These are phyloP conservation scores for Palythoa grandis DNA, from an alignment of 92 coral and sea anemone species.

Conservation along the genomic window DNA sequence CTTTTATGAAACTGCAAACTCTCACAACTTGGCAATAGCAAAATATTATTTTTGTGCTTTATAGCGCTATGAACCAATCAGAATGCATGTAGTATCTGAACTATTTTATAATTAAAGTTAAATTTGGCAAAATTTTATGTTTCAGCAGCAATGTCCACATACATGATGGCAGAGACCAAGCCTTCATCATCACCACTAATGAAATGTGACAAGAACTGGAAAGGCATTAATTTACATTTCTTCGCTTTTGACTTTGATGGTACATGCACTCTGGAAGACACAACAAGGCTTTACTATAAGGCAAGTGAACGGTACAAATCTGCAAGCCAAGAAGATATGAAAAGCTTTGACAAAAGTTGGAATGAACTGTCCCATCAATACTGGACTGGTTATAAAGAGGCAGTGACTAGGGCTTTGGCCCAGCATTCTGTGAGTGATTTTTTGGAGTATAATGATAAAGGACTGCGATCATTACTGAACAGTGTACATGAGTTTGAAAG, in stretches of 20 bases:
- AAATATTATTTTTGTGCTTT: too few relatives aligned
- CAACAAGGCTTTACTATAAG: conserved; percentile 81
- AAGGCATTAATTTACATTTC: conserved; percentile 65
- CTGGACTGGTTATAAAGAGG: conserved; percentile 57
- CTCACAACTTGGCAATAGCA: too few relatives aligned
- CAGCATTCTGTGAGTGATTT: conserved; percentile 37
- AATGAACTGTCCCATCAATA: conserved; percentile 64
- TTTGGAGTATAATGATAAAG: conserved; percentile 59
- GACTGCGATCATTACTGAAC: conserved; percentile 67
- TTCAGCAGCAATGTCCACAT: conserved; percentile 27
- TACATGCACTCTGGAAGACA: conserved; percentile 85
- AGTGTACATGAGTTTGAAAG: conserved; percentile 67
- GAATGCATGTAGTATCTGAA: too few relatives aligned
- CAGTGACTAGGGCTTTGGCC: conserved; percentile 53
- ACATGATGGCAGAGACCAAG: conserved; percentile 35
- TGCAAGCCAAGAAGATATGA: conserved; percentile 53
- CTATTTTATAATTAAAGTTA: not conserved
- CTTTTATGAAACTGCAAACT: too few relatives aligned
- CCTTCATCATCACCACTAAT: conserved; percentile 43
- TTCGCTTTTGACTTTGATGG: conserved; percentile 97
- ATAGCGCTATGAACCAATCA: too few relatives aligned
- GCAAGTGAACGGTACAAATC: conserved; percentile 80
- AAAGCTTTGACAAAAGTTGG: conserved; percentile 79
- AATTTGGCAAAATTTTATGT: not conserved
- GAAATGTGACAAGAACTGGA: conserved; percentile 64